Conservation (phyloP, 2,888 invertebrate species). For the Esperia sulphurella region DNA sequence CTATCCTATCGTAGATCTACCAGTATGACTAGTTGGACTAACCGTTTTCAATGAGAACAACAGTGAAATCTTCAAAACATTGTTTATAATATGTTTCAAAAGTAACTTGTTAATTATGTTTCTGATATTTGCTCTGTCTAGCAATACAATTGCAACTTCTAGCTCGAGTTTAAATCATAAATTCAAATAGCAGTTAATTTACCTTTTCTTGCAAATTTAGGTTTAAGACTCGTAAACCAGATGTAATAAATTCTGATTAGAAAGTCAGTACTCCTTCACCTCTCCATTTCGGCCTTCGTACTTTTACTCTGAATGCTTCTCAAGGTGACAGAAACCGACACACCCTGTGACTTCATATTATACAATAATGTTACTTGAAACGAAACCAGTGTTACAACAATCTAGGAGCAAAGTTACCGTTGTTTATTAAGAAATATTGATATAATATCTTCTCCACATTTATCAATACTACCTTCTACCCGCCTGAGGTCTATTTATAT, state of each 20-base stretch:
- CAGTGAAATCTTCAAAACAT: too few relatives aligned
- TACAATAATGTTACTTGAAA: constrained; percentile 24
- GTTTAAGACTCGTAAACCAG: not conserved
- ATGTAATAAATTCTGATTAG: constrained; percentile 1
- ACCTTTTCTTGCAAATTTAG: not conserved
- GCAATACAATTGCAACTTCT: too few relatives aligned
- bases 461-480: not conserved
- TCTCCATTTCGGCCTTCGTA: constrained; percentile 2
- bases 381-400: constrained; percentile 42
- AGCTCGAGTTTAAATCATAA: not conserved
- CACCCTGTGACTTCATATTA: constrained; percentile 12
- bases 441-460: not conserved
- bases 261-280: constrained; percentile 3
- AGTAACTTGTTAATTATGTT: too few relatives aligned
- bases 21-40: too few relatives aligned
- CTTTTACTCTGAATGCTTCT: constrained; percentile 3
- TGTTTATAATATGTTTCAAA: too few relatives aligned
- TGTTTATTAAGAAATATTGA: constrained; percentile 4
- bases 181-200: not conserved
- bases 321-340: constrained; percentile 4
- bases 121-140: too few relatives aligned
- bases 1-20: too few relatives aligned
- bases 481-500: not conserved
- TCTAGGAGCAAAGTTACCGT: constrained; percentile 23
- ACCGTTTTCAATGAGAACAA: too few relatives aligned